phyloP scores from a whole-genome alignment of 2,888 invertebrate species.

The Ectemnius lituratus region DNA sequence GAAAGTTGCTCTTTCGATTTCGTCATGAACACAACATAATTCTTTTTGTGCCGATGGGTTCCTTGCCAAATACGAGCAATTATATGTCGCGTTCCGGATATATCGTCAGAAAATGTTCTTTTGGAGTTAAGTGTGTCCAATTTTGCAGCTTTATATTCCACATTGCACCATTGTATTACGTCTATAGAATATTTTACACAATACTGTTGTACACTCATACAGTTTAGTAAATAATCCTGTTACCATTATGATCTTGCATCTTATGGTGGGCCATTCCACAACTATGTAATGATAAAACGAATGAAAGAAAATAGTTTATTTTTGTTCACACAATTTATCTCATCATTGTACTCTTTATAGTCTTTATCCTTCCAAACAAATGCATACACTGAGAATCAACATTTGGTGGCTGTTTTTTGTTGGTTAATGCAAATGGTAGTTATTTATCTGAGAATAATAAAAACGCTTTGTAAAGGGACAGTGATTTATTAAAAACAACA shows the following conservation, averaged over 20 bases:
- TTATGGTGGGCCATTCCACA: slow-evolving; percentile 9
- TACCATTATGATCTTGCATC: slow-evolving; percentile 4
- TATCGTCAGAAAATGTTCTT: neutral
- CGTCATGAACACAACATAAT: too few species aligned
- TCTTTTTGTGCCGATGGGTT: too few species aligned
- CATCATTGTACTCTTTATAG: slow-evolving; percentile 2
- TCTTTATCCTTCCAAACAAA: slow-evolving; percentile 12
- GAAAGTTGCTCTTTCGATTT: too few species aligned
- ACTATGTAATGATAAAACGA: slow-evolving; percentile 5
- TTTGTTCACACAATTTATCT: slow-evolving; percentile 11
- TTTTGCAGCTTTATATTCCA: slow-evolving; percentile 1
- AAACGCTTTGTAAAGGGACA: slow-evolving; percentile 27
- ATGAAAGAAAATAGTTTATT: slow-evolving; percentile 16
- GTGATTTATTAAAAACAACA: slow-evolving; percentile 53
- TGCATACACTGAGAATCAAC: neutral
- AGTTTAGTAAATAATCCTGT: neutral
- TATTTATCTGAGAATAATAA: slow-evolving; percentile 18
- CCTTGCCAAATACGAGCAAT: neutral
- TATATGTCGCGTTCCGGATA: slow-evolving; percentile 7
- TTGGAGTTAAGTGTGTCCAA: neutral
- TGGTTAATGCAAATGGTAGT: slow-evolving; percentile 3
- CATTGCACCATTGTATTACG: slow-evolving; percentile 12
- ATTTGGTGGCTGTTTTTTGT: slow-evolving; percentile 3
- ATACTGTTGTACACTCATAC: slow-evolving; percentile 3
- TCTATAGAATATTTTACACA: slow-evolving; percentile 15